phyloP scores from a whole-genome alignment of 2,113 vertebrate species.

The Speoplatyrhinus poulsoni region DNA sequence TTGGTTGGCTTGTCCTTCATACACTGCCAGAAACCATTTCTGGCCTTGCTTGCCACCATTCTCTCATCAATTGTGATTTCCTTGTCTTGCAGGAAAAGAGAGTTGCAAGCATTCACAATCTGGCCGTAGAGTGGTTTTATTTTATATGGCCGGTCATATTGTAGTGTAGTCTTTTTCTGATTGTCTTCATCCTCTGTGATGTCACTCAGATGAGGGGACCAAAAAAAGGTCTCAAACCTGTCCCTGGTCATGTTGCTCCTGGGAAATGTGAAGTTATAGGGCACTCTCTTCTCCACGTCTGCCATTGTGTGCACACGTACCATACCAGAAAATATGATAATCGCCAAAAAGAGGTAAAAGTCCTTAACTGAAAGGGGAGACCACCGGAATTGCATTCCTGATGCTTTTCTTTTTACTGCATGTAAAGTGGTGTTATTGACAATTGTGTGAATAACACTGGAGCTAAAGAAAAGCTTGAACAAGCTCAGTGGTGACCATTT shows the following conservation, averaged over 20 bases:
- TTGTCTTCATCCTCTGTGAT: constrained; percentile 22
- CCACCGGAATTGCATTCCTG: not conserved
- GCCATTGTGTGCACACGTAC: not conserved
- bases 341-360: not conserved
- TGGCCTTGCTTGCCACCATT: constrained; percentile 16
- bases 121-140: constrained; percentile 17
- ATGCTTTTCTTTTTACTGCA: not conserved
- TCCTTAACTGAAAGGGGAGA: not conserved
- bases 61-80: constrained; percentile 22
- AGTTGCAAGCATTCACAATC: constrained; percentile 5
- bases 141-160: constrained; percentile 19
- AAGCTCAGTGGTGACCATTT: too few species aligned
- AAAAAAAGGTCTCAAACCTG: constrained; percentile 12
- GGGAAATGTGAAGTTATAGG: constrained; percentile 13
- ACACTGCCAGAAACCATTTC: constrained; percentile 9
- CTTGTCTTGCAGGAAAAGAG: constrained; percentile 15
- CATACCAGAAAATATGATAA: not conserved
- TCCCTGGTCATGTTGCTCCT: constrained; percentile 15
- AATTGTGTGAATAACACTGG: not conserved
- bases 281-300: not conserved
- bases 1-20: not conserved
- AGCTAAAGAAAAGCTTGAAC: not conserved
- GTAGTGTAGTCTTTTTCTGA: not conserved
- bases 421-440: constrained; percentile 27
- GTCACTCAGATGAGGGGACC: constrained; percentile 25